Conservation (phyloP, 1,140 invertebrate species). For the Gonatopus flavifemur region DNA sequence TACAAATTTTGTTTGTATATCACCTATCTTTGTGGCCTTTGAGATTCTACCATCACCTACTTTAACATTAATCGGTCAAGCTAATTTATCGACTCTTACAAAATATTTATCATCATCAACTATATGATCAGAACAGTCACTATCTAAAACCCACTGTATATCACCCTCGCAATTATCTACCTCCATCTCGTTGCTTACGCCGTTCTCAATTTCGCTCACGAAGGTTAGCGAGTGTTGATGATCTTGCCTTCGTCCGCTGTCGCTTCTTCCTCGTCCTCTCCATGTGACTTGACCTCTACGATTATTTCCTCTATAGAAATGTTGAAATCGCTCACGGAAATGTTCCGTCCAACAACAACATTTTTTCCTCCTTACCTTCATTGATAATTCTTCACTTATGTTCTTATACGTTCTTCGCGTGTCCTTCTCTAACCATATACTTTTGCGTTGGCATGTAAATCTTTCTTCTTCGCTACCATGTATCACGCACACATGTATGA, state of each 20-base stretch:
- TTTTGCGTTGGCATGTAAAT: too few relatives aligned
- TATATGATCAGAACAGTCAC: conserved; percentile 21
- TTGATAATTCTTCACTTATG: too few relatives aligned
- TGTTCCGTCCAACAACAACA: too few relatives aligned
- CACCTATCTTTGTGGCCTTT: conserved; percentile 19
- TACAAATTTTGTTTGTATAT: conserved; percentile 6
- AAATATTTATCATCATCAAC: conserved; percentile 13
- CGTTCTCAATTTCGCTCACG: background rate
- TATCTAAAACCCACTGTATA: conserved; percentile 25
- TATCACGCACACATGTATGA: too few relatives aligned
- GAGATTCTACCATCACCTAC: conserved; percentile 19
- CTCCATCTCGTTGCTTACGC: background rate
- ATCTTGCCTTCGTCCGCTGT: background rate
- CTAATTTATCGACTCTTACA: conserved; percentile 1
- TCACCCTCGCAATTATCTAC: conserved; percentile 1
- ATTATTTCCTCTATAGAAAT: too few relatives aligned
- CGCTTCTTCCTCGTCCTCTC: background rate
- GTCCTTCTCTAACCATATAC: too few relatives aligned
- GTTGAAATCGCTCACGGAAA: too few relatives aligned
- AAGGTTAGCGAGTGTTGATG: background rate
- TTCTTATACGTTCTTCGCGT: too few relatives aligned
- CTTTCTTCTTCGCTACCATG: too few relatives aligned
- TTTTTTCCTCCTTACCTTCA: too few relatives aligned
- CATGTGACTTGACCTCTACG: background rate
- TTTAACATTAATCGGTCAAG: too few relatives aligned